phyloP scores from a whole-genome alignment of 2,113 vertebrate species.

The Paratilapia polleni region DNA sequence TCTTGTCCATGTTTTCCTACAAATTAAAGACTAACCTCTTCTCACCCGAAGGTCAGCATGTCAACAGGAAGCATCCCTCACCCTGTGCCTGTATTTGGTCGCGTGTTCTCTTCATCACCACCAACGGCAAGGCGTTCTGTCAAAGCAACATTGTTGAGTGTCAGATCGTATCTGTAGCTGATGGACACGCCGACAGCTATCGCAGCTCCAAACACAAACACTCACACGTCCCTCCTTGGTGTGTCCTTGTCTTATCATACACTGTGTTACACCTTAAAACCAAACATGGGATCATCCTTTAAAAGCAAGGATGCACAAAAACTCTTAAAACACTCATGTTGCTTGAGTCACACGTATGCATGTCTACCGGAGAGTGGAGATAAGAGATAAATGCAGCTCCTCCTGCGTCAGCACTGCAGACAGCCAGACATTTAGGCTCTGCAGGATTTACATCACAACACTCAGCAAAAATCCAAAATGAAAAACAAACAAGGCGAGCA shows the following conservation, averaged over 20 bases:
- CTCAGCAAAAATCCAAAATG: not conserved
- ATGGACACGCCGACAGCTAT: not conserved
- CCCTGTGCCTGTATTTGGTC: not conserved
- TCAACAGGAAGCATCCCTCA: conserved; percentile 39
- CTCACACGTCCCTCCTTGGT: not conserved
- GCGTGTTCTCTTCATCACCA: not conserved
- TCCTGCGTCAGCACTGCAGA: not conserved
- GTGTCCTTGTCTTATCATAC: not conserved
- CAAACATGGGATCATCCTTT: not conserved
- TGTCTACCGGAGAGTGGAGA: not conserved
- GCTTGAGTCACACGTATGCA: not conserved
- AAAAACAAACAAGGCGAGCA: not conserved
- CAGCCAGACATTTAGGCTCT: not conserved
- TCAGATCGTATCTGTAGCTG: conserved; percentile 29
- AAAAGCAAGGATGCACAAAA: not conserved
- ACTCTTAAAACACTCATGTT: not conserved
- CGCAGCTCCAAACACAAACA: not conserved
- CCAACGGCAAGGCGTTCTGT: conserved; percentile 1
- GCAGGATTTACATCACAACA: conserved; percentile 10
- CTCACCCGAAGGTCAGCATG: conserved; percentile 21
- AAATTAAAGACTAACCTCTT: not conserved
- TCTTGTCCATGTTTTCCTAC: not conserved
- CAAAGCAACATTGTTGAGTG: conserved; percentile 39
- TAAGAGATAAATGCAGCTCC: not conserved
- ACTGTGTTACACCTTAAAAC: not conserved